Base-by-base conservation (phyloP, 1,140 invertebrate genomes). In the Hypothenemus hampei region DNA sequence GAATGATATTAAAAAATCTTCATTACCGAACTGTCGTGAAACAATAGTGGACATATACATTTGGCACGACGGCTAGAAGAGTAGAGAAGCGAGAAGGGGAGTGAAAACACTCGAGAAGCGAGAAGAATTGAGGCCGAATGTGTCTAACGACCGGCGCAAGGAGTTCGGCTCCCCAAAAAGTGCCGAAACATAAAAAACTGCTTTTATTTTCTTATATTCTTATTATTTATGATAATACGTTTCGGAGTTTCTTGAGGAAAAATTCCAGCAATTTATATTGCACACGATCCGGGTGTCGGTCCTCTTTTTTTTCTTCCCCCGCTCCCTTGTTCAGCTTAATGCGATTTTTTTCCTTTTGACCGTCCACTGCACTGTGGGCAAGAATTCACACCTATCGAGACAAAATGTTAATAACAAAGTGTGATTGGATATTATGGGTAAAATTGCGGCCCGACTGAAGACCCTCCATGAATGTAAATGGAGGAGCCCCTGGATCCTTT, bases 111-210 rank as follows among this genome's bases (percentile, higher is more conserved):
- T 58, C 57, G 36, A 47, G 43, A 58, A 51, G 57, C 48, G 59
- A 60, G 54, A 60, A 57, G 43, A 60, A 60, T 60, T 57, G 59
- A 57, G 41, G 59, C 53, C 59, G 59, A 60, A 60, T 60, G 59
- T 60, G 50, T 57, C 54, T 60, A 60, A 60, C 59, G 59, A 60
- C 58, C 41, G 47, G 44, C 55, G 48, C 55, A 44, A 50, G 46
- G 55, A 46, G 54, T 48, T 58, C 35, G 50, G 57, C 49, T 58
- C 46, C 55, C 46, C 47, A 19, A 50, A 57, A 57, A 39, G 55
- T 57, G 55, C 55, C 55, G 55, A 57, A 57, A 57, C 55, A 57
- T 57, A 57, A 57, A 57, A 57, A 57, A 57, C 47, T 57, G 55
- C 55, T 57, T 57, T 57, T 57, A 57, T 57, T 57, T 57, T 57